Conservation (phyloP, 1,140 invertebrate genomes). For the Coboldia fuscipes region DNA sequence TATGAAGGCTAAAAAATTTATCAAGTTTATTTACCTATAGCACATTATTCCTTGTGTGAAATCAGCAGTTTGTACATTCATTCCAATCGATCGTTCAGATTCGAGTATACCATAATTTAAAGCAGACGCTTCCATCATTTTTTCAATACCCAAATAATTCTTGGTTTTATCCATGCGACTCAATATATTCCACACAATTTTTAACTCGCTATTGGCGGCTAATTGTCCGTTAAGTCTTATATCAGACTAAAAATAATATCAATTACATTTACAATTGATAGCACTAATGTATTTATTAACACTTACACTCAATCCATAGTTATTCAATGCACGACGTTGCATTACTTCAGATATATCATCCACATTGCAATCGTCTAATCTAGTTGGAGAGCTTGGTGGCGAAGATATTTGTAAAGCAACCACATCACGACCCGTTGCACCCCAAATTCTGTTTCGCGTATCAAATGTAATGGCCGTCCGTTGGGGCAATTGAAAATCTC, state of each 20-base stretch:
- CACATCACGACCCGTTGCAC: neutral
- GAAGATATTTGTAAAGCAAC: neutral
- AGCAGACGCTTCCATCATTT: conserved; percentile 35
- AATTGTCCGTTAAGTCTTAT: conserved; percentile 41
- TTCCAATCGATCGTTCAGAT: neutral
- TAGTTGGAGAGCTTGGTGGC: conserved; percentile 1
- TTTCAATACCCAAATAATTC: conserved; percentile 12
- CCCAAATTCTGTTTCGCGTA: conserved; percentile 2
- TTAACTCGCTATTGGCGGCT: conserved; percentile 36
- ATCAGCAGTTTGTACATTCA: conserved; percentile 1
- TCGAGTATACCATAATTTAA: conserved; percentile 33
- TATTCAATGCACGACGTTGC: conserved; percentile 39
- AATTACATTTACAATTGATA: neutral
- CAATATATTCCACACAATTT: conserved; percentile 47
- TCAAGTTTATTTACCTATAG: conserved; percentile 9
- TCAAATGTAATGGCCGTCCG: conserved; percentile 1
- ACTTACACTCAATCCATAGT: conserved; percentile 58
- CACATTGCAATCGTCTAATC: neutral
- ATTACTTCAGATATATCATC: conserved; percentile 55
- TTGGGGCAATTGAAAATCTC: conserved; percentile 3
- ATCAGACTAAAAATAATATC: conserved; percentile 22
- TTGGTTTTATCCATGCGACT: conserved; percentile 7
- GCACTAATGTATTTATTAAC: neutral
- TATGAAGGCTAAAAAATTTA: neutral
- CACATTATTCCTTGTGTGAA: conserved; percentile 6